phyloP scores from a whole-genome alignment of 1,140 invertebrate genomes.

The Sycophila sp. region DNA sequence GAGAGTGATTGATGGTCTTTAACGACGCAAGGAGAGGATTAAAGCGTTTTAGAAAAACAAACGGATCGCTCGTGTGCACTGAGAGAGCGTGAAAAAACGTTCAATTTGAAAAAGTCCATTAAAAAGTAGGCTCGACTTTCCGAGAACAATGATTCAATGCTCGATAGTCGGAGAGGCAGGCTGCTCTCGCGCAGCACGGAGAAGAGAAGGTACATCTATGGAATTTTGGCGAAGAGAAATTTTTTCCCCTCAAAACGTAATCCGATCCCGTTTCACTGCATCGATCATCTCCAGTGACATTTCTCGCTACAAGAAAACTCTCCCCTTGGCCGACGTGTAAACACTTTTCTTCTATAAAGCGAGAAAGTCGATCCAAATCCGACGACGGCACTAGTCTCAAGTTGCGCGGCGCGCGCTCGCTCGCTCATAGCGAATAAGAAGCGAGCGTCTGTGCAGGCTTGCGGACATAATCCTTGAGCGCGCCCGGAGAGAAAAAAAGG shows the following conservation, averaged over 20 bases:
- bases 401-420: neutral
- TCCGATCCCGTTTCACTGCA: constrained; percentile 22
- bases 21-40: too few species aligned
- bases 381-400: neutral
- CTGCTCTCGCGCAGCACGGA: too few species aligned
- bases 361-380: constrained; percentile 33
- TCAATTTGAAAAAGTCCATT: too few species aligned
- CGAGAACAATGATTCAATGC: too few species aligned
- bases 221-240: neutral
- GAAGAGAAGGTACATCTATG: too few species aligned
- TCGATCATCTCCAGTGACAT: constrained; percentile 36
- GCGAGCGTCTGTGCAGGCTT: neutral
- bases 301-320: constrained; percentile 21
- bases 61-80: too few species aligned
- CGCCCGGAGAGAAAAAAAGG: neutral
- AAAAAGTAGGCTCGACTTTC: too few species aligned
- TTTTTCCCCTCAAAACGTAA: constrained; percentile 21
- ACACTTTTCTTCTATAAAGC: constrained; percentile 6
- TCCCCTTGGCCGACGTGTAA: neutral
- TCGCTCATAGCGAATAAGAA: neutral
- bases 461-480: neutral
- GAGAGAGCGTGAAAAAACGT: too few species aligned
- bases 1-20: too few species aligned
- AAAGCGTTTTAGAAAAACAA: too few species aligned
- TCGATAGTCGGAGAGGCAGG: too few species aligned